Conservation (phyloP, 1,140 invertebrate genomes). For the Nephila pilipes region DNA sequence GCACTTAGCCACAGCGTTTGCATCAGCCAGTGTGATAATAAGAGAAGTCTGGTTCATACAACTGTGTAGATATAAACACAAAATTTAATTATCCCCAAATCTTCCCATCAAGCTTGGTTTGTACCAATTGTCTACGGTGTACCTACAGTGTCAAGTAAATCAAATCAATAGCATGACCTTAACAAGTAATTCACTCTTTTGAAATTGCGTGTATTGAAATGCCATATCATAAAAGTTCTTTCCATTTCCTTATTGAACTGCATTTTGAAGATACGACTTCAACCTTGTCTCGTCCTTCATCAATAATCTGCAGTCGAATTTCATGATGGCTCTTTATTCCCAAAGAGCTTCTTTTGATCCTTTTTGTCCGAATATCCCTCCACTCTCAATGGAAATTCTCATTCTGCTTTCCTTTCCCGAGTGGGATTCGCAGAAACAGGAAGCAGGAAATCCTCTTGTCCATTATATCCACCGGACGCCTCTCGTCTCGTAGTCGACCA, state of each 20-base stretch:
- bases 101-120: too few relatives aligned
- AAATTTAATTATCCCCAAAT: too few relatives aligned
- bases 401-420: not conserved
- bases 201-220: not conserved
- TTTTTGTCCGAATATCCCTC: too few relatives aligned
- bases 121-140: too few relatives aligned
- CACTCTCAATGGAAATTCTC: too few relatives aligned
- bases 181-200: too few relatives aligned
- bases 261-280: not conserved
- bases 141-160: too few relatives aligned
- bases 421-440: not conserved
- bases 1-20: too few relatives aligned
- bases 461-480: not conserved
- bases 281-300: not conserved
- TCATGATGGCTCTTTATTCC: not conserved
- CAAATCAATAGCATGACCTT: too few relatives aligned
- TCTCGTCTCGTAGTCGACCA: not conserved
- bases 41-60: too few relatives aligned
- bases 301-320: not conserved
- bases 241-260: not conserved
- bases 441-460: slow-evolving; percentile 15
- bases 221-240: not conserved
- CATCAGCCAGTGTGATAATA: too few relatives aligned
- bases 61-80: too few relatives aligned
- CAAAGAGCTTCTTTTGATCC: not conserved